Evolutionary conservation across 2,113 vertebrate genomes (phyloP).

Genomic region (human): GRCh38 chr19:4597501-4598000

Average conservation of each 20-base stretch:
- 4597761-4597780: background rate
- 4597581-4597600: background rate
- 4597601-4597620: background rate
- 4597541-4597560: background rate
- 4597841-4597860: background rate
- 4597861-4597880: no score
- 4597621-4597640: background rate
- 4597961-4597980: no score
- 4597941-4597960: no score
- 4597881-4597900: rapidly evolving
- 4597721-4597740: background rate
- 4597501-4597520: background rate
- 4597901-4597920: no score
- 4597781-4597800: background rate
- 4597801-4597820: background rate
- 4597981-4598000: background rate
- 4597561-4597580: rapidly evolving
- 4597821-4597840: background rate
- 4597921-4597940: no score
- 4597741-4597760: background rate
- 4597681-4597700: no score
- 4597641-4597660: background rate
- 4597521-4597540: background rate
- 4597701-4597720: background rate
- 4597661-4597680: background rate